These are phyloP conservation scores for Podarcis cretensis DNA, from an alignment of 2,113 vertebrate genomes.

Conservation along the genomic window DNA sequence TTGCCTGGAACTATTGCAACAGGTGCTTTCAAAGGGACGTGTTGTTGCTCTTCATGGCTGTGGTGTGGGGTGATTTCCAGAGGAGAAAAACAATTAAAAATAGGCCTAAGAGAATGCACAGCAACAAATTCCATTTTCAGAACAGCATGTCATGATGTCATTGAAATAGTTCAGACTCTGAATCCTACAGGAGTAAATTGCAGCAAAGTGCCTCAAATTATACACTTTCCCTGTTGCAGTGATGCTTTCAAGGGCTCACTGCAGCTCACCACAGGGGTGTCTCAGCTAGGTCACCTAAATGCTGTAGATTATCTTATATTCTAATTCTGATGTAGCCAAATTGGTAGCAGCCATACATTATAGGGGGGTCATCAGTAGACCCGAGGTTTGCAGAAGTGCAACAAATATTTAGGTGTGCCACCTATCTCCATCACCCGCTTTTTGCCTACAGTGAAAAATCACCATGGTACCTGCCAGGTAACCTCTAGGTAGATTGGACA, in stretches of 20 bases:
- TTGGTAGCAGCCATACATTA: neutral
- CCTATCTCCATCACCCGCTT: neutral
- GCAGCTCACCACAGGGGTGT: slow-evolving; percentile 20
- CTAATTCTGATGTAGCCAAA: neutral
- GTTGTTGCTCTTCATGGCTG: slow-evolving; percentile 23
- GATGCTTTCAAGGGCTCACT: neutral
- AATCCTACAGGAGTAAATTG: neutral
- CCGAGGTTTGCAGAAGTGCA: no score
- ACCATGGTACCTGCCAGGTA: neutral
- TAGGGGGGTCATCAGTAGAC: neutral
- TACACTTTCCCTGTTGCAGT: neutral
- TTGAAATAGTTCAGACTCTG: neutral
- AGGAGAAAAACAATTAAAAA: slow-evolving; percentile 37
- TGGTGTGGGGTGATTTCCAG: slow-evolving; percentile 21
- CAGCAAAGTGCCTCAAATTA: neutral
- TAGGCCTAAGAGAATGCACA: neutral
- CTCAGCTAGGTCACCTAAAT: slow-evolving; percentile 1
- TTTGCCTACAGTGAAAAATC: neutral
- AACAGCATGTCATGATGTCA: slow-evolving; percentile 2
- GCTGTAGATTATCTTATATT: slow-evolving; percentile 5
- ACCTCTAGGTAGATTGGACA: neutral
- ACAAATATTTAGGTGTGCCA: neutral
- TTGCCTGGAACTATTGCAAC: slow-evolving; percentile 56
- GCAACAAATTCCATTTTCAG: neutral
- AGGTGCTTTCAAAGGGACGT: slow-evolving; percentile 47